These are phyloP conservation scores for Charaxes varanes DNA, from an alignment of 1,140 invertebrate genomes.

Conservation along the genomic window DNA sequence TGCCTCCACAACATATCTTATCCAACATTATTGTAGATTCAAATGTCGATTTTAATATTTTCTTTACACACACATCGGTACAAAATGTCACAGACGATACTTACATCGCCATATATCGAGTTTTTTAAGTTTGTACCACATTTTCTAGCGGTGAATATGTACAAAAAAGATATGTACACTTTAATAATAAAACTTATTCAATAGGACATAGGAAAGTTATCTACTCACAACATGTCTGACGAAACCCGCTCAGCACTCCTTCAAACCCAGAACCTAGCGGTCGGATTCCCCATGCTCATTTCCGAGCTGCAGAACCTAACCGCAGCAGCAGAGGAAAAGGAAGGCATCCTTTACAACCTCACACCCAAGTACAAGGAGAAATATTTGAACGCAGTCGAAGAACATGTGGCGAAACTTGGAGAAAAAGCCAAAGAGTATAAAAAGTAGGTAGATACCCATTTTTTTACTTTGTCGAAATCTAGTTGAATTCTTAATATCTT, in stretches of 20 bases:
- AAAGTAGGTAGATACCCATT: slow-evolving; percentile 31
- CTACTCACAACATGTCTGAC: slow-evolving; percentile 45
- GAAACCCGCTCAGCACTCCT: slow-evolving; percentile 29
- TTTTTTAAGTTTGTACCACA: no score
- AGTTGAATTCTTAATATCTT: no score
- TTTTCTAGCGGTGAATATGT: no score
- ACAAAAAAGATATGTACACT: no score
- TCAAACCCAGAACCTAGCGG: slow-evolving; percentile 32
- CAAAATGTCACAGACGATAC: no score
- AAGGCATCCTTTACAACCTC: slow-evolving; percentile 77
- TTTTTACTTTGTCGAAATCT: neutral
- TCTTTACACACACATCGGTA: no score
- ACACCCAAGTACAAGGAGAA: slow-evolving; percentile 81
- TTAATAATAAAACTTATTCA: no score
- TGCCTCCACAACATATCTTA: no score
- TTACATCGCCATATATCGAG: no score
- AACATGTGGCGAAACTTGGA: slow-evolving; percentile 79
- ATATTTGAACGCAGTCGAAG: slow-evolving; percentile 78
- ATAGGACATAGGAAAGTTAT: slow-evolving; percentile 53
- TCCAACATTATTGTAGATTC: neutral
- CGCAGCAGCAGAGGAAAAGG: slow-evolving; percentile 73
- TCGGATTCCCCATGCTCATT: slow-evolving; percentile 30
- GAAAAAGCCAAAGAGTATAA: slow-evolving; percentile 77
- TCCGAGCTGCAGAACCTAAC: slow-evolving; percentile 43
- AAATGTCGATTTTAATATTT: no score